phyloP scores from a whole-genome alignment of 1,140 invertebrate species.

The Trichomalopsis sarcophagae region DNA sequence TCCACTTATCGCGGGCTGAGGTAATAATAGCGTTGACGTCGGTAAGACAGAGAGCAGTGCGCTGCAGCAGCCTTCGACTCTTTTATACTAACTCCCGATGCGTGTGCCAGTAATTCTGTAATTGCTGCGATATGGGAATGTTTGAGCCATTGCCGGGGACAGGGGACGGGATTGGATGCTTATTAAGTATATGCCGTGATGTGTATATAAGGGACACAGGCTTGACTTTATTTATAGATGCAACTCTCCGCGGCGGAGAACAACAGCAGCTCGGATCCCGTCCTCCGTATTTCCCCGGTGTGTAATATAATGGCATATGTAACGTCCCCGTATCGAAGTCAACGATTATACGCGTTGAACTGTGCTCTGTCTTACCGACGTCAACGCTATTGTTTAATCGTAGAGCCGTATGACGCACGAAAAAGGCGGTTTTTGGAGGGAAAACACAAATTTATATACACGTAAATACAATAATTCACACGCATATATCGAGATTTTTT shows the following conservation, averaged over 20 bases:
- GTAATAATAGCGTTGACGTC: not conserved
- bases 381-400: too few relatives aligned
- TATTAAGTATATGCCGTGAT: too few relatives aligned
- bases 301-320: too few relatives aligned
- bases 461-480: not conserved
- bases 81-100: not conserved
- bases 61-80: not conserved
- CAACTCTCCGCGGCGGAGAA: too few relatives aligned
- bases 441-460: too few relatives aligned
- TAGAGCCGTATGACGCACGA: too few relatives aligned
- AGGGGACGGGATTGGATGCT: not conserved
- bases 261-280: too few relatives aligned
- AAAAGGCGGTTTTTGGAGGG: too few relatives aligned
- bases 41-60: not conserved
- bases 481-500: conserved; percentile 30
- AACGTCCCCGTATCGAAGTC: too few relatives aligned
- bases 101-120: not conserved
- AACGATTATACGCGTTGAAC: too few relatives aligned
- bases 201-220: not conserved
- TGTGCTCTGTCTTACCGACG: too few relatives aligned
- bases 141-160: not conserved
- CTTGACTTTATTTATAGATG: not conserved
- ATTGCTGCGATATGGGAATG: not conserved
- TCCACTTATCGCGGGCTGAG: not conserved
- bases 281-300: too few relatives aligned